phyloP scores from a whole-genome alignment of 2,888 invertebrate species.

The Yponomeuta plumbellus region DNA sequence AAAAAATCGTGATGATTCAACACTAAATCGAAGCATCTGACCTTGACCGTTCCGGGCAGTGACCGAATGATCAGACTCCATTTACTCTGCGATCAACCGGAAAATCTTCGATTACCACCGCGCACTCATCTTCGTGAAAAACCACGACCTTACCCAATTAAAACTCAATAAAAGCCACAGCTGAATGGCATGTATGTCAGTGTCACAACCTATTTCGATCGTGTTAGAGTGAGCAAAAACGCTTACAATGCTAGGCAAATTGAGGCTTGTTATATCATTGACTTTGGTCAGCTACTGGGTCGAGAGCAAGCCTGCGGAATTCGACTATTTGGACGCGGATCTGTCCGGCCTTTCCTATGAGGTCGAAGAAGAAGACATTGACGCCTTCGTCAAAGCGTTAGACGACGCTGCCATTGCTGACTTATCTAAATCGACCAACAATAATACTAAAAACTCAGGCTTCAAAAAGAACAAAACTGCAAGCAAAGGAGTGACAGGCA shows the following conservation, averaged over 20 bases:
- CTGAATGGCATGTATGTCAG: conserved; percentile 66
- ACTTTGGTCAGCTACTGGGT: conserved; percentile 40
- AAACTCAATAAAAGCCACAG: conserved; percentile 51
- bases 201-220: conserved; percentile 70
- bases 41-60: conserved; percentile 58
- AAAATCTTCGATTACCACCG: conserved; percentile 35
- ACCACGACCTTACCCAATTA: conserved; percentile 56
- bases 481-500: conserved; percentile 43
- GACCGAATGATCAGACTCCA: conserved; percentile 26
- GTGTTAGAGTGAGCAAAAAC: conserved; percentile 33
- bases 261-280: conserved; percentile 45
- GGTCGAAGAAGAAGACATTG: conserved; percentile 51
- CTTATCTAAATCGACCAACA: conserved; percentile 24
- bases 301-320: conserved; percentile 34
- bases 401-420: conserved; percentile 31
- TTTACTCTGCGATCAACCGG: conserved; percentile 45
- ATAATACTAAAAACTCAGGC: conserved; percentile 37
- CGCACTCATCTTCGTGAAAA: conserved; percentile 45
- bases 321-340: conserved; percentile 51
- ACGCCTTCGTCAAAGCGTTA: conserved; percentile 44
- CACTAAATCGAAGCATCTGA: conserved; percentile 15
- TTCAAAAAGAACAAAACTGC: conserved; percentile 45
- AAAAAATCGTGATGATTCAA: neutral
- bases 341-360: conserved; percentile 50
- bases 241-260: conserved; percentile 48